phyloP scores from a whole-genome alignment of 2,888 invertebrate species.

The Sphaeridia pumilis region DNA sequence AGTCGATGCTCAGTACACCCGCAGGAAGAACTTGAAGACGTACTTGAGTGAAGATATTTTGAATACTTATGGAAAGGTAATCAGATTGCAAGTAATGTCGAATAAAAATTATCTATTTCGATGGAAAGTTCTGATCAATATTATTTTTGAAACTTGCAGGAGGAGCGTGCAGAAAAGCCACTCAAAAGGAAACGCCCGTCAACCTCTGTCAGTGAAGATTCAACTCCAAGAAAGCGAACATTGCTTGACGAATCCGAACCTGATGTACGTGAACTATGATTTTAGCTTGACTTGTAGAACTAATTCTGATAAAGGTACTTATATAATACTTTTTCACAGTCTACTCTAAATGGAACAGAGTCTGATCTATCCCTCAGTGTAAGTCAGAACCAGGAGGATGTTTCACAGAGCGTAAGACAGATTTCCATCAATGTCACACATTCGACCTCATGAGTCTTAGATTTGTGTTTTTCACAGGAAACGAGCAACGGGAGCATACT shows the following conservation, averaged over 20 bases:
- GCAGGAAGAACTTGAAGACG: constrained; percentile 42
- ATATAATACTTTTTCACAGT: neutral
- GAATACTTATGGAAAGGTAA: neutral
- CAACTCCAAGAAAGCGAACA: constrained; percentile 16
- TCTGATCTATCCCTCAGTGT: too few species aligned
- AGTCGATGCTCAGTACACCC: constrained; percentile 77
- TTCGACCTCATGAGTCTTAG: too few species aligned
- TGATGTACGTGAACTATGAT: constrained; percentile 13
- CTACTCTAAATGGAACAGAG: neutral
- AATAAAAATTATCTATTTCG: neutral
- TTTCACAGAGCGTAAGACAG: too few species aligned
- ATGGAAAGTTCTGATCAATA: neutral
- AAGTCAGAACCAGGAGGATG: too few species aligned
- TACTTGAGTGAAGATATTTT: constrained; percentile 15
- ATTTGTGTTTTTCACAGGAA: too few species aligned
- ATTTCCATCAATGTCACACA: too few species aligned
- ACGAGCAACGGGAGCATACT: too few species aligned
- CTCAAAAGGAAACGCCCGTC: constrained; percentile 29
- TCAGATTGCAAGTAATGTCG: neutral
- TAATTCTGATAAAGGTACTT: too few species aligned
- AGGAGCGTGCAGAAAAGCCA: constrained; percentile 18
- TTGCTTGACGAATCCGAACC: constrained; percentile 1
- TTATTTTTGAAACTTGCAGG: constrained; percentile 1
- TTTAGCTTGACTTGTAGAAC: too few species aligned
- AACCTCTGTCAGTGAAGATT: constrained; percentile 29